Conservation (phyloP, 2,888 invertebrate species). For the Eremobia ochroleuca region DNA sequence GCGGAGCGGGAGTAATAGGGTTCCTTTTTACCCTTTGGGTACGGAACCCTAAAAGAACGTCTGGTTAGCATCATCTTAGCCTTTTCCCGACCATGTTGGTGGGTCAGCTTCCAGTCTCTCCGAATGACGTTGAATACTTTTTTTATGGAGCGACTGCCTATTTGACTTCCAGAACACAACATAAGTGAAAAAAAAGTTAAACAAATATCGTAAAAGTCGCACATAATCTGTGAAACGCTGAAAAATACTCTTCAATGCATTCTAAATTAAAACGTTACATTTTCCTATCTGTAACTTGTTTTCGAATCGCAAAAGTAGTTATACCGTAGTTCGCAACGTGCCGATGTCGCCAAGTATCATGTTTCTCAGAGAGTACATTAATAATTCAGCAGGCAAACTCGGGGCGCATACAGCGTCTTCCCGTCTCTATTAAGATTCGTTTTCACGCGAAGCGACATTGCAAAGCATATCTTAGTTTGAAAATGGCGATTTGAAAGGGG, state of each 20-base stretch:
- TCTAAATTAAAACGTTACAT: slow-evolving; percentile 33
- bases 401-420: slow-evolving; percentile 62
- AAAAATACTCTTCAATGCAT: slow-evolving; percentile 9
- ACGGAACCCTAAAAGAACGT: too few species aligned
- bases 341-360: slow-evolving; percentile 83
- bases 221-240: not conserved
- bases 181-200: not conserved
- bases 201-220: not conserved
- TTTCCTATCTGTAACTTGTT: slow-evolving; percentile 57
- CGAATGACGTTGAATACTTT: not conserved
- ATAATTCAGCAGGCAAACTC: slow-evolving; percentile 84
- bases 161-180: not conserved
- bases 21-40: too few species aligned
- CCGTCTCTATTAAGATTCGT: slow-evolving; percentile 72
- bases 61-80: too few species aligned
- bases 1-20: too few species aligned
- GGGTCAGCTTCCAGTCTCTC: not conserved
- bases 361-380: slow-evolving; percentile 81
- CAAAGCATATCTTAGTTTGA: slow-evolving; percentile 70
- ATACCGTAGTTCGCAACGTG: slow-evolving; percentile 72
- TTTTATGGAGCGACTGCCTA: not conserved
- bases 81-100: not conserved
- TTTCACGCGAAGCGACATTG: slow-evolving; percentile 71
- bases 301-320: slow-evolving; percentile 60
- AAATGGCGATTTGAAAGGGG: slow-evolving; percentile 54